Percentiles rank a stretch among this genome's conserved stretches.
Conservation (phyloP, 2,113 vertebrate genomes). For the Xenus cinereus region DNA sequence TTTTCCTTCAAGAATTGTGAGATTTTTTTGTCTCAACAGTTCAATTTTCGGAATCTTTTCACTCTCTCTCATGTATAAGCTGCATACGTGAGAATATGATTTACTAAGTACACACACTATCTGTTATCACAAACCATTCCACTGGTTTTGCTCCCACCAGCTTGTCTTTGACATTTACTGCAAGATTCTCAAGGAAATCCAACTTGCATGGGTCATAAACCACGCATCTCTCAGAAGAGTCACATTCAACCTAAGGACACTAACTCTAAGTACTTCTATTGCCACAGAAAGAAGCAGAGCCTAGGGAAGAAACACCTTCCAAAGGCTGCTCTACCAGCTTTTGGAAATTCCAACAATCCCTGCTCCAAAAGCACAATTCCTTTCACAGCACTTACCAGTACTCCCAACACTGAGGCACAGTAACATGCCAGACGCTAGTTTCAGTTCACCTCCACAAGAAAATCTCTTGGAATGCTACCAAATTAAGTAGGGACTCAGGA, state of each 20-base stretch:
- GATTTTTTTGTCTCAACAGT: no score
- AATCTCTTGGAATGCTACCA: neutral
- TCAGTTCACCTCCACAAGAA: neutral
- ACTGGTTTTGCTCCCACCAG: neutral
- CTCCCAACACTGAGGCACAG: neutral
- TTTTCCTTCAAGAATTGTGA: neutral
- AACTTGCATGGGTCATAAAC: neutral
- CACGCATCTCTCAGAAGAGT: neutral
- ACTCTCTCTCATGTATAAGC: neutral
- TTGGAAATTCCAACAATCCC: neutral
- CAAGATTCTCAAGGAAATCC: neutral
- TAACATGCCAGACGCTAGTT: neutral
- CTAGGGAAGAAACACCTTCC: neutral
- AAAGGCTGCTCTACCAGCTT: neutral
- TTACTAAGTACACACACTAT: neutral
- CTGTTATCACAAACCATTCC: neutral
- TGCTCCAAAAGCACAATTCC: neutral
- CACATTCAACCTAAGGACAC: neutral
- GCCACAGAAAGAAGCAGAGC: neutral
- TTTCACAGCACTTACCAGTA: neutral
- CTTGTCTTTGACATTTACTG: neutral
- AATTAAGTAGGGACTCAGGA: neutral
- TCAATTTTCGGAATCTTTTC: neutral
- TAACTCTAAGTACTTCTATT: neutral
- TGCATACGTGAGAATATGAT: fast-evolving